A percentile compares a stretch with the other conserved stretches of the same genome.
These are phyloP conservation scores for Odontamblyopus rebecca DNA, from an alignment of 2,797 vertebrate species.

Conservation along the genomic window DNA sequence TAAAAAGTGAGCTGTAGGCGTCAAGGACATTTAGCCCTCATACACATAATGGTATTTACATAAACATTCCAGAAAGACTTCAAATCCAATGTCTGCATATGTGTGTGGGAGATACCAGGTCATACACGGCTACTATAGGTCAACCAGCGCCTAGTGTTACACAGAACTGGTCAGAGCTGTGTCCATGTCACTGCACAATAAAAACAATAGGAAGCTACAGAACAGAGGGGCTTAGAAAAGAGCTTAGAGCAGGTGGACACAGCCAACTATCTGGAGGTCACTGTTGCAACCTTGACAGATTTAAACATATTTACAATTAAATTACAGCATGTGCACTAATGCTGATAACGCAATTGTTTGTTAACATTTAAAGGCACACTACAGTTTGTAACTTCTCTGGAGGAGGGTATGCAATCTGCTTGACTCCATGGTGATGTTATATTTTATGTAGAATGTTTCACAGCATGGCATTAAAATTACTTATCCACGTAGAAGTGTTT, in stretches of 20 bases:
- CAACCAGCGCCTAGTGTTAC: constrained; percentile 25
- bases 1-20: constrained; percentile 40
- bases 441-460: too few relatives aligned
- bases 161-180: constrained; percentile 15
- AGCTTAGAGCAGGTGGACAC: constrained; percentile 1
- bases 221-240: constrained; percentile 6
- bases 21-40: constrained; percentile 48
- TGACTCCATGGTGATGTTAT: too few relatives aligned
- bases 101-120: constrained; percentile 23
- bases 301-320: constrained; percentile 11
- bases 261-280: not conserved
- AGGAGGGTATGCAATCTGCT: too few relatives aligned
- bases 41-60: constrained; percentile 17
- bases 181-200: constrained; percentile 39
- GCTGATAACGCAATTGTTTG: too few relatives aligned
- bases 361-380: too few relatives aligned
- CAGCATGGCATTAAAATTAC: too few relatives aligned
- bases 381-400: too few relatives aligned
- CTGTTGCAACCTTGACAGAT: not conserved
- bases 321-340: not conserved
- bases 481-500: too few relatives aligned
- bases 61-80: constrained; percentile 52
- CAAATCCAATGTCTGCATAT: constrained; percentile 29
- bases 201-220: constrained; percentile 34
- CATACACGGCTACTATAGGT: constrained; percentile 37